phyloP scores from a whole-genome alignment of 2,888 invertebrate genomes.

The Harpalus rufipes region DNA sequence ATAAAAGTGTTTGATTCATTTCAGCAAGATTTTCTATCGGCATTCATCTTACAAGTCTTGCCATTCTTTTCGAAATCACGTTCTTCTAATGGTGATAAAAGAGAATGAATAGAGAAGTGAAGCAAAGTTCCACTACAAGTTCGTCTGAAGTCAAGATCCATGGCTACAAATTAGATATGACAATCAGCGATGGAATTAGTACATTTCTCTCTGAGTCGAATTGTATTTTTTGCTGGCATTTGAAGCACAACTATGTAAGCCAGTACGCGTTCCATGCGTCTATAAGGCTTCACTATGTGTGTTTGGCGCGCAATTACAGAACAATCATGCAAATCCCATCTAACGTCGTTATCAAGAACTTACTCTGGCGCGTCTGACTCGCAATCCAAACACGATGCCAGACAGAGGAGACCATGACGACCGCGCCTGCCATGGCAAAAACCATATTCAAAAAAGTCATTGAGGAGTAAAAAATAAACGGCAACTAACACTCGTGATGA shows the following conservation, averaged over 20 bases:
- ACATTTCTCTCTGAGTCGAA: constrained; percentile 8
- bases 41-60: constrained; percentile 29
- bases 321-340: constrained; percentile 65
- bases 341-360: constrained; percentile 61
- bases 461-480: constrained; percentile 24
- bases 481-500: constrained; percentile 54
- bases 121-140: constrained; percentile 50
- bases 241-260: constrained; percentile 52
- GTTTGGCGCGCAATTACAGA: constrained; percentile 47
- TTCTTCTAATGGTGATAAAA: constrained; percentile 9
- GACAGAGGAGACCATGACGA: constrained; percentile 77
- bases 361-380: constrained; percentile 63
- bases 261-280: constrained; percentile 44
- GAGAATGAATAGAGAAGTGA: neutral
- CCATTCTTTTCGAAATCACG: constrained; percentile 19
- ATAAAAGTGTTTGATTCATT: constrained; percentile 4
- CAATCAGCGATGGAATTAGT: constrained; percentile 18
- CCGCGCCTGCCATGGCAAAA: constrained; percentile 73
- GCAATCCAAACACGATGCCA: constrained; percentile 76
- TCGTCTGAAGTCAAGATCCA: constrained; percentile 35
- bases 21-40: constrained; percentile 18
- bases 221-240: constrained; percentile 17
- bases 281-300: constrained; percentile 39
- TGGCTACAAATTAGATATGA: constrained; percentile 32
- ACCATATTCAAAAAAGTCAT: constrained; percentile 61